phyloP scores from a whole-genome alignment of 2,797 vertebrate genomes.

The Notoglanidium macrostoma region DNA sequence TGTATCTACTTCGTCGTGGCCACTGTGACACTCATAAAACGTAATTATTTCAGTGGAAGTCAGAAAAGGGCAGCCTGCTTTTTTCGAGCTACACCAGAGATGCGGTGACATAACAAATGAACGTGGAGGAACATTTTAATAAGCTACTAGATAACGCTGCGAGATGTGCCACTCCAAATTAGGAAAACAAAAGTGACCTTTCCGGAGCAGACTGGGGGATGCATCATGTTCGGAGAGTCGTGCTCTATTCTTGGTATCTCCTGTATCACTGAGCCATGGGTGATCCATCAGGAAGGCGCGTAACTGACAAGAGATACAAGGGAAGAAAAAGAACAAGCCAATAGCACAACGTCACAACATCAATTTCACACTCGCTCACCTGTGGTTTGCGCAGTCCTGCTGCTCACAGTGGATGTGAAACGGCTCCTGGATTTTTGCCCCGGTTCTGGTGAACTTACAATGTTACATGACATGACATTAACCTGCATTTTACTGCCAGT shows the following conservation, averaged over 20 bases:
- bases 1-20: background rate
- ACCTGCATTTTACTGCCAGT: conserved; percentile 40
- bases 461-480: conserved; percentile 63
- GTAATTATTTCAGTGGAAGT: conserved; percentile 14
- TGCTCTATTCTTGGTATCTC: conserved; percentile 49
- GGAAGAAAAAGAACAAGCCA: background rate
- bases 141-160: conserved; percentile 29
- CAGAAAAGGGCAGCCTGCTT: conserved; percentile 19
- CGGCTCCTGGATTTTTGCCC: conserved; percentile 30
- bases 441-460: conserved; percentile 48
- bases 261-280: conserved; percentile 40
- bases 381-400: background rate
- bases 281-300: conserved; percentile 53
- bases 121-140: conserved; percentile 19
- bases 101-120: conserved; percentile 2
- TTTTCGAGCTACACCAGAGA: background rate
- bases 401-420: conserved; percentile 9
- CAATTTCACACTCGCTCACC: background rate
- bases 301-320: conserved; percentile 31
- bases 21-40: background rate
- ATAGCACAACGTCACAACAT: background rate
- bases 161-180: conserved; percentile 40
- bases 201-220: conserved; percentile 43
- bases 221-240: conserved; percentile 43
- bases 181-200: conserved; percentile 57